Base-by-base conservation (phyloP, 1,140 invertebrate genomes). In the Oryzaephilus surinamensis region DNA sequence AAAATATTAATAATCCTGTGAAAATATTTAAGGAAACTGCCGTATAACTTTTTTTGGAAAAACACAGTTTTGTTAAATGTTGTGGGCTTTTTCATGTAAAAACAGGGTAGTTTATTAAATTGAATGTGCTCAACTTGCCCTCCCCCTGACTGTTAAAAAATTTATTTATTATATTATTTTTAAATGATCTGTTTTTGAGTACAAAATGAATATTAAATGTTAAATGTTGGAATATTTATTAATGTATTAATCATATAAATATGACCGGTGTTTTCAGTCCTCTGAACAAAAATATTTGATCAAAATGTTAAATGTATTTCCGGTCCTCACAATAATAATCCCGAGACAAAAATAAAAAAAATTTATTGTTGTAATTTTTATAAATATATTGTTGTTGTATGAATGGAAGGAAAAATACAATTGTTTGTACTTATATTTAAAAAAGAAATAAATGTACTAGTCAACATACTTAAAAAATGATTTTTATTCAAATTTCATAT, bases 11-110 rank as follows among this genome's bases (percentile, higher is more conserved):
- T 31, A 45, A 52, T 23, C 51, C 54, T 17, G 37, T 54, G 14
- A 56, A 56, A 38, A 44, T 56, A 19, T 54, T 54, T 36, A 48
- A 46, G 31, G 54, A 56, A 42, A 54, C 54, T 28, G 48, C 54
- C n/a, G 54, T 56, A 11, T 56, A 45, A 55, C 4, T 24, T 24
- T 3, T n/a, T 20, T 4, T 20, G 19, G 19, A 20, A 5, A 5
- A 20, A 20, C 8, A 20, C 19, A 20, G 19, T 20, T 4, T 20
- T 20, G 19, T 4, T 8, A 20, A 20, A 8, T 20, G 19, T 4
- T 5, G 8, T 20, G 8, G 19, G 8, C 19, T n/a, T n/a, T n/a
- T n/a, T n/a, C n/a, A n/a, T n/a, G 15, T 8, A 31, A 31, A 15
- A 29, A 29, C 11, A 12, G 11, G 4, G 27, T 29, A n/a, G 8